phyloP scores from a whole-genome alignment of 2,888 invertebrate species.

The Lasioglossum lativentre region DNA sequence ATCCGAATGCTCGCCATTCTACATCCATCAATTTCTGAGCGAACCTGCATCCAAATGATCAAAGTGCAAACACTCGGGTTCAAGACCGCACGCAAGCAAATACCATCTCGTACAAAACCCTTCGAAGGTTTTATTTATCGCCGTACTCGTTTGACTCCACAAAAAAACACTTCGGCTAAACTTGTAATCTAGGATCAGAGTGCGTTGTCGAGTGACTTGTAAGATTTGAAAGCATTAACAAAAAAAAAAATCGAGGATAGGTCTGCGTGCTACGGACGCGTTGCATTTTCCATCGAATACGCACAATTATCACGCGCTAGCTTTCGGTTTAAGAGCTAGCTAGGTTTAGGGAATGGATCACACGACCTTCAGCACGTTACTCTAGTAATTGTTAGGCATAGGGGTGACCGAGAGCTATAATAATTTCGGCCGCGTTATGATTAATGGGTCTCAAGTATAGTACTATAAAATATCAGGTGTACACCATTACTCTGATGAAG shows the following conservation, averaged over 20 bases:
- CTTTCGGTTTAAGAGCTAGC: slow-evolving; percentile 29
- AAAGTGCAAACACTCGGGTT: neutral
- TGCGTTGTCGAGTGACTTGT: neutral
- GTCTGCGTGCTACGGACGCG: neutral
- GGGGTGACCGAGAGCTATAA: neutral
- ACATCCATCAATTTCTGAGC: neutral
- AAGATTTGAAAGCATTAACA: neutral
- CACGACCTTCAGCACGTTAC: neutral
- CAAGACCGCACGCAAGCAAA: neutral
- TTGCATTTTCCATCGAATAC: slow-evolving; percentile 5
- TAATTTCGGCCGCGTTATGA: neutral
- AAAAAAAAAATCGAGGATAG: too few relatives aligned
- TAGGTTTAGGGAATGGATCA: slow-evolving; percentile 4
- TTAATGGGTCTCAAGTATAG: neutral
- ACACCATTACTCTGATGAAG: neutral
- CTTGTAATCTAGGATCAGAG: neutral
- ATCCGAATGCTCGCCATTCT: neutral
- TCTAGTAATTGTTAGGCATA: neutral
- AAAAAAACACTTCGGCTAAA: neutral
- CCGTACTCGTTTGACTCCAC: neutral
- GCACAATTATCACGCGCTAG: slow-evolving; percentile 26
- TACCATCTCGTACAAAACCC: neutral
- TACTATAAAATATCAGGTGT: neutral
- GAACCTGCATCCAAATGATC: neutral
- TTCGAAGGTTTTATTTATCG: neutral